Evolutionary conservation across 1,140 invertebrate species (phyloP), one percentile per base, ranked within the genome.

Genomic region (Drosophila biarmipes): DNA sequence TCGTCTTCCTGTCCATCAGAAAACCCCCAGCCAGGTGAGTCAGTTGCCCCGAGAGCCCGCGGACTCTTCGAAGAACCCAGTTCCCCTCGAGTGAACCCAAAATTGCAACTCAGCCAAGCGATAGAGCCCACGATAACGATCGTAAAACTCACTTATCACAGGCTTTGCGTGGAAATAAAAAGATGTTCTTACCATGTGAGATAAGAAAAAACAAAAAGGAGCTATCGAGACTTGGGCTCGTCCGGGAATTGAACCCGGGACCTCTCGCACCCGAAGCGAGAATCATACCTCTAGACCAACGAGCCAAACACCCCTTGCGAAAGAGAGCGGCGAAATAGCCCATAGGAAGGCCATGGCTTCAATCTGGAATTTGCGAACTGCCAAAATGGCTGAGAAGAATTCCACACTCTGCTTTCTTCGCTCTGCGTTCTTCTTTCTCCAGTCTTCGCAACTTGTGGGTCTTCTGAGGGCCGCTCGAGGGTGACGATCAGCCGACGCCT

Each of bases 241-340:
- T 95, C 95, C 95, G 95, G 95, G 95, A 95, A 95, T 96, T 95
- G 95, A 95, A 96, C 95, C 95, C 95, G 95, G 95, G 95, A 95
- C 95, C 95, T 95, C 95, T 95, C 95, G 95, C 95, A 96, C 95
- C 95, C 95, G 94, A 95, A 95, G 95, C 95, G 82, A 87, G 75
- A 87, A 87, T 87, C 84, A 87, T 87, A 87, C 84, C 84, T 68
- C 84, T 87, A 87, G 84, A 87, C 84, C 84, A 87, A 87, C 84
- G 35, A 63, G 63, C 58, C 58, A 46, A 19, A 12, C 2, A 31
- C 15, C 31, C 15, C 14, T 4, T 51, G 35, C 5, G 14, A 40
- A 59, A 40, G 15, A 12, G 15, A 4, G 15, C 42, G 31, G 42
- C 42, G 17, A 57, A 57, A 35, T 35, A 31, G 17, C 12, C 27